phyloP scores from a whole-genome alignment of 2,888 invertebrate species.

The Volucella bombylans region DNA sequence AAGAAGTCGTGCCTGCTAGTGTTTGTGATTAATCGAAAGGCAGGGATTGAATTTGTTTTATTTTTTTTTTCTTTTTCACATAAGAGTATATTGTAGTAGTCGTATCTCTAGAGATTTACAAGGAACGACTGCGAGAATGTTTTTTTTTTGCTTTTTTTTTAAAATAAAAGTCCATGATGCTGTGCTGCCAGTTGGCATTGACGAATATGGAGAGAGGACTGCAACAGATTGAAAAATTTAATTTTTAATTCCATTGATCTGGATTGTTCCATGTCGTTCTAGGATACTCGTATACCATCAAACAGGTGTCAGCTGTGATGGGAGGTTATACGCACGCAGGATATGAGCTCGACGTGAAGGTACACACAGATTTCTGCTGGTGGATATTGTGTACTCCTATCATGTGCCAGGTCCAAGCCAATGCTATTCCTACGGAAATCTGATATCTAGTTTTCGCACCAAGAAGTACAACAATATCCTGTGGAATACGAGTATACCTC shows the following conservation, averaged over 20 bases:
- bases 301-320: slow-evolving; percentile 65
- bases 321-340: slow-evolving; percentile 41
- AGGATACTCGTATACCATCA: background rate
- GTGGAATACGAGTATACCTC: slow-evolving; percentile 6
- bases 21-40: slow-evolving; percentile 71
- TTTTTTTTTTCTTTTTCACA: slow-evolving; percentile 38
- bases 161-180: slow-evolving; percentile 60
- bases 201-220: slow-evolving; percentile 52
- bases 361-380: background rate
- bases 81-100: background rate
- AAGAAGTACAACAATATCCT: slow-evolving; percentile 55
- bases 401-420: slow-evolving; percentile 6
- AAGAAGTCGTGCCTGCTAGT: slow-evolving; percentile 58
- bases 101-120: slow-evolving; percentile 11
- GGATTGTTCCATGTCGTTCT: slow-evolving; percentile 5
- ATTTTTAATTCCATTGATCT: slow-evolving; percentile 70
- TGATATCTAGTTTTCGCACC: slow-evolving; percentile 32
- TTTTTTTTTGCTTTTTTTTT: slow-evolving; percentile 21
- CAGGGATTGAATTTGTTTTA: slow-evolving; percentile 67
- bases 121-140: background rate
- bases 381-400: background rate
- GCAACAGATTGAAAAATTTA: slow-evolving; percentile 73
- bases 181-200: slow-evolving; percentile 65
- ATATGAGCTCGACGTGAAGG: background rate
- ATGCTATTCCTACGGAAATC: background rate